Conservation (phyloP, 2,888 invertebrate species). For the Ceraclea dissimilis region DNA sequence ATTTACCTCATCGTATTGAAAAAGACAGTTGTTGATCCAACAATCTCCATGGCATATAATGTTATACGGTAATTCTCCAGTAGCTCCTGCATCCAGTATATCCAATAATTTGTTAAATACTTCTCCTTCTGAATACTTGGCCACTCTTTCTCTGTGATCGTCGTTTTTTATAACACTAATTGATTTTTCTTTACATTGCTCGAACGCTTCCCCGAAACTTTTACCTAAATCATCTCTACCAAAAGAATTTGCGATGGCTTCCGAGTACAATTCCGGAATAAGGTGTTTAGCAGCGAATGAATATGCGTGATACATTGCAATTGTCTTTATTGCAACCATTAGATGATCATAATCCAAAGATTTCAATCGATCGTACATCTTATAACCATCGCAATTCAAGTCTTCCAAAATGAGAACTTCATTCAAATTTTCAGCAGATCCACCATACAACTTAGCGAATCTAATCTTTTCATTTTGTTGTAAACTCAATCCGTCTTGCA, state of each 20-base stretch:
- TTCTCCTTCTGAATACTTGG: neutral
- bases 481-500: slow-evolving; percentile 22
- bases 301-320: slow-evolving; percentile 13
- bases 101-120: neutral
- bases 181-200: neutral
- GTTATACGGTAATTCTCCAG: slow-evolving; percentile 1
- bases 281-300: slow-evolving; percentile 11
- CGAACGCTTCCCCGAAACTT: neutral
- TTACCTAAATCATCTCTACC: neutral
- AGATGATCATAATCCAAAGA: slow-evolving; percentile 18
- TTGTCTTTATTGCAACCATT: slow-evolving; percentile 7
- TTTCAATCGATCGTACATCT: slow-evolving; percentile 15
- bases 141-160: slow-evolving; percentile 2
- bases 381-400: slow-evolving; percentile 11
- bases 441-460: slow-evolving; percentile 9
- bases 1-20: slow-evolving; percentile 17
- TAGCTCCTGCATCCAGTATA: neutral
- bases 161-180: slow-evolving; percentile 7
- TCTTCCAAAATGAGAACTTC: slow-evolving; percentile 19
- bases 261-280: neutral
- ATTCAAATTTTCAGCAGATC: slow-evolving; percentile 3
- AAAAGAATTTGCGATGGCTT: neutral
- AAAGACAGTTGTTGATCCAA: slow-evolving; percentile 21
- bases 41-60: slow-evolving; percentile 22
- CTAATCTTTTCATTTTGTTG: slow-evolving; percentile 17